Conservation (phyloP, 2,797 vertebrate genomes). For the Pipistrellus pipistrellus region DNA sequence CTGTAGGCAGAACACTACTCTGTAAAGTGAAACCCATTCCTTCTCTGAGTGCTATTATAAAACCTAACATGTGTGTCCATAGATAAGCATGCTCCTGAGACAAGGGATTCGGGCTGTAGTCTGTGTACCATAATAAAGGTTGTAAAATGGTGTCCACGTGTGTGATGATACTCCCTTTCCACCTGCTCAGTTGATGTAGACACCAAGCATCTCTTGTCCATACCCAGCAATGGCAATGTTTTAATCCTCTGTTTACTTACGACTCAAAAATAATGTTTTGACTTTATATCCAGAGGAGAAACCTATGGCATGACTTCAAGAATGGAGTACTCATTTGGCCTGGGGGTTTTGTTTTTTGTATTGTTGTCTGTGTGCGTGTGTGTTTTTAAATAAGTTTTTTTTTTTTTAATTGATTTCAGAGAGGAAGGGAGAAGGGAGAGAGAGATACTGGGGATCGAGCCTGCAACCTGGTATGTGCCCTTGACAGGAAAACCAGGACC, state of each 20-base stretch:
- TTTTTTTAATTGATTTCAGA: no score
- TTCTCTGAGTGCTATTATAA: conserved; percentile 72
- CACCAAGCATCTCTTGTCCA: neutral
- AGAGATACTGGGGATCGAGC: no score
- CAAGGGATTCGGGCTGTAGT: conserved; percentile 59
- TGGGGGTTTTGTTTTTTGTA: neutral
- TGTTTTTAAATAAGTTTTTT: no score
- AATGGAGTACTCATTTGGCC: neutral
- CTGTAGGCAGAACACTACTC: conserved; percentile 76
- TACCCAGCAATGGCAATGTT: neutral
- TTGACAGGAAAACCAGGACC: no score
- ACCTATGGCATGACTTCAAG: conserved; percentile 2
- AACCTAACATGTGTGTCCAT: conserved; percentile 71
- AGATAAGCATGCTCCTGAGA: conserved; percentile 62
- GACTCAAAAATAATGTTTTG: conserved; percentile 32
- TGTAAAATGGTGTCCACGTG: neutral
- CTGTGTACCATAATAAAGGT: conserved; percentile 27
- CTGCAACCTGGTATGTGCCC: no score
- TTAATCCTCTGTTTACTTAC: conserved; percentile 30
- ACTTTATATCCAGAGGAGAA: conserved; percentile 51
- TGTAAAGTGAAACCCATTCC: conserved; percentile 77
- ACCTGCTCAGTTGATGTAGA: neutral
- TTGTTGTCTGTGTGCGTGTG: no score
- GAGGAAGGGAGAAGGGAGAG: no score
- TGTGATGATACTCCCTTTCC: neutral